phyloP scores from a whole-genome alignment of 2,113 vertebrate genomes.

The Desmodus rotundus region DNA sequence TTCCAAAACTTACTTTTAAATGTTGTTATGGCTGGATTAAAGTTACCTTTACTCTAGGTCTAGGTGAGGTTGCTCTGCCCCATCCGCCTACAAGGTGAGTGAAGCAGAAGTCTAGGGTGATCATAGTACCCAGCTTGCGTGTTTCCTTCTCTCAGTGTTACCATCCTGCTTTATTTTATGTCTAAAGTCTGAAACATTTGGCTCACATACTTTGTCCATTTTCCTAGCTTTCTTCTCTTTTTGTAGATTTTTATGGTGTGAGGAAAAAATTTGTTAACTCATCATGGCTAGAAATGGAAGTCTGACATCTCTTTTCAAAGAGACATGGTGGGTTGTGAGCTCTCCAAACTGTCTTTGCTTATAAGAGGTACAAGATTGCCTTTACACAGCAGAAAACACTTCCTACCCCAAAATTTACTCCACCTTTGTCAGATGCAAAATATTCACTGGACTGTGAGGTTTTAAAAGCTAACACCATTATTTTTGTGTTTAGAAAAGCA shows the following conservation, averaged over 20 bases:
- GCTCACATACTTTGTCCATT: neutral
- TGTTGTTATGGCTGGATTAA: neutral
- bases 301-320: conserved; percentile 7
- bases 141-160: neutral
- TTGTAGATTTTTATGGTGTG: neutral
- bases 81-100: neutral
- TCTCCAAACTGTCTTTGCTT: neutral
- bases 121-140: neutral
- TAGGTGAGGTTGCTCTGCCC: neutral
- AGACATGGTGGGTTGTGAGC: neutral
- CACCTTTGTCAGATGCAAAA: neutral
- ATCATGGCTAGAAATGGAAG: neutral
- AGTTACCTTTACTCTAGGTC: neutral
- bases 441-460: neutral
- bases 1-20: neutral
- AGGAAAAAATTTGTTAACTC: neutral
- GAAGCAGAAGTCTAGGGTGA: neutral
- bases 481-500: neutral
- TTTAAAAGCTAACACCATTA: neutral
- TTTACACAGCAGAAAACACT: neutral
- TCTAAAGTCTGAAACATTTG: neutral
- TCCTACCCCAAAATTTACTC: neutral
- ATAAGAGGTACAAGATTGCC: neutral
- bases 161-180: neutral
- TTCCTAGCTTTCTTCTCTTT: neutral